Percentiles rank a stretch among this genome's conserved stretches.
Conservation (phyloP, 2,113 vertebrate genomes). For the Rhizomys pruinosus region DNA sequence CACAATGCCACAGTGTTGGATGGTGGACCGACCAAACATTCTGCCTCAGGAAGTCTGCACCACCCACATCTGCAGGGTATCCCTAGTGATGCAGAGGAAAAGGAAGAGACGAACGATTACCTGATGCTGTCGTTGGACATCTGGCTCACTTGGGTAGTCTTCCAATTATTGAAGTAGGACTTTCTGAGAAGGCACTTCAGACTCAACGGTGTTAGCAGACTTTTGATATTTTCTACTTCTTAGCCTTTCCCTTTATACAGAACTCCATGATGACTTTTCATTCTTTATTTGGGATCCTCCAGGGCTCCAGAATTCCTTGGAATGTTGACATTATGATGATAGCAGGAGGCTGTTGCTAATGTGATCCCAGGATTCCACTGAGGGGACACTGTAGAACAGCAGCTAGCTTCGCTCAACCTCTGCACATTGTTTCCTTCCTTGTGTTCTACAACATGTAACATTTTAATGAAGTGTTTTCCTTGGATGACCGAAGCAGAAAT, state of each 20-base stretch:
- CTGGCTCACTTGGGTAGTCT: not conserved
- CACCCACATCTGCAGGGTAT: not conserved
- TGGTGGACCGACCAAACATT: not conserved
- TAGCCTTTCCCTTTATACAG: not conserved
- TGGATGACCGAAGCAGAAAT: not conserved
- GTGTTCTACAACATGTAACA: not conserved
- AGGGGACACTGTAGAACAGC: not conserved
- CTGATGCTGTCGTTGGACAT: not conserved
- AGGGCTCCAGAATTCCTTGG: not conserved
- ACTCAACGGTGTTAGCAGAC: not conserved
- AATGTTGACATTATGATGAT: slow-evolving; percentile 48
- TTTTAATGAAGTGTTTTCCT: not conserved
- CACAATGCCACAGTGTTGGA: not conserved
- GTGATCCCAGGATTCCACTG: not conserved
- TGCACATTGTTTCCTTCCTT: rapidly evolving
- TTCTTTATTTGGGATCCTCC: not conserved
- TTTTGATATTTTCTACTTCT: not conserved
- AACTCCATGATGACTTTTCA: slow-evolving; percentile 6
- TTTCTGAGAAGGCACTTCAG: not conserved
- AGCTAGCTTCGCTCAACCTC: not conserved
- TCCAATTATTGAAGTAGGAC: not conserved
- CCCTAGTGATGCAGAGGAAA: not conserved
- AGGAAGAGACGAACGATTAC: not conserved
- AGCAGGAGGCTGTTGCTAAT: not conserved
- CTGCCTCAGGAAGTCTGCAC: not conserved